Evolutionary conservation across 1,140 invertebrate species (phyloP).

Genomic region (Sycobia sp.): DNA sequence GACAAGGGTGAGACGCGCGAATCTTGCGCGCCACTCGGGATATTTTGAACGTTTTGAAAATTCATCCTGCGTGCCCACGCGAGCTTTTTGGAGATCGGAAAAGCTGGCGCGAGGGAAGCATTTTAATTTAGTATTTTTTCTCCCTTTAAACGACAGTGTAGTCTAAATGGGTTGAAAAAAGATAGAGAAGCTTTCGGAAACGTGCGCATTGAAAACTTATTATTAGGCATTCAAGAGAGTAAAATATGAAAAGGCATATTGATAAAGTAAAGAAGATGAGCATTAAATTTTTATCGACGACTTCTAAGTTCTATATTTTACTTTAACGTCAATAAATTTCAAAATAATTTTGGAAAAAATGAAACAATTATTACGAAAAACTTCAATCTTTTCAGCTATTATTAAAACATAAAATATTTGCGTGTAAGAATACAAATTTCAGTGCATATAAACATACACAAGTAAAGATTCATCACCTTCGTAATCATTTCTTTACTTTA

Average conservation of each 20-base stretch:
- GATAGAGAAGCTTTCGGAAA: too few species aligned
- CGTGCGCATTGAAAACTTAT: conserved; percentile 19
- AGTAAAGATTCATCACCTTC: too few species aligned
- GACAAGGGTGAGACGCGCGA: neutral
- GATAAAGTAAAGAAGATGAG: neutral
- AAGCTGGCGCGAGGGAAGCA: neutral
- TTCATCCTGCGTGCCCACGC: conserved; percentile 18
- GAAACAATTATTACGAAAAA: too few species aligned
- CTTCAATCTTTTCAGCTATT: too few species aligned
- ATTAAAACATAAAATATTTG: too few species aligned
- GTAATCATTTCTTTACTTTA: too few species aligned
- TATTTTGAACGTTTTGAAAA: conserved; percentile 23
- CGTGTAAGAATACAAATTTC: too few species aligned
- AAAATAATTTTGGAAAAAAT: too few species aligned
- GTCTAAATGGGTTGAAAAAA: too few species aligned
- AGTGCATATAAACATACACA: too few species aligned
- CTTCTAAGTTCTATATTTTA: too few species aligned
- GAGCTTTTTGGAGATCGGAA: neutral
- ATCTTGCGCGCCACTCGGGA: neutral
- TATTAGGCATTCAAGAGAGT: neutral
- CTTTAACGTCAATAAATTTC: too few species aligned
- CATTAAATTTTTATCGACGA: neutral
- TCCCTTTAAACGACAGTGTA: neutral
- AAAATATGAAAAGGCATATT: neutral
- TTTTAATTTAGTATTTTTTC: conserved; percentile 13